phyloP scores from a whole-genome alignment of 1,140 invertebrate species.

The Drosophila ironensis region DNA sequence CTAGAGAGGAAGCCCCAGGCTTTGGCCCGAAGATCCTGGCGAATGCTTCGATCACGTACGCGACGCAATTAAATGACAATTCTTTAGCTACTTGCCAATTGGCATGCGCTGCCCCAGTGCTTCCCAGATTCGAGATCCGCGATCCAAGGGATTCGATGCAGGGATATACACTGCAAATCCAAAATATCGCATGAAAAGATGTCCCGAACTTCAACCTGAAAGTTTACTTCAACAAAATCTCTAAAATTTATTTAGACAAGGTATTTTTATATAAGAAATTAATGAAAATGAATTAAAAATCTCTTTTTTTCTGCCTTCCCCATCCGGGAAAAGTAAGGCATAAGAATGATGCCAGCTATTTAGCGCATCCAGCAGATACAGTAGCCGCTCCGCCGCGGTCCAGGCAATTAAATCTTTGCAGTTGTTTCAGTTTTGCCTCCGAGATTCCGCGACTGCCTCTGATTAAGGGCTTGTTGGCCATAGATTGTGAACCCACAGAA shows the following conservation, averaged over 20 bases:
- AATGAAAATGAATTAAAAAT: background rate
- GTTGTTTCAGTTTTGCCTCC: constrained; percentile 67
- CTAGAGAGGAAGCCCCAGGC: background rate
- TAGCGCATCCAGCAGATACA: constrained; percentile 77
- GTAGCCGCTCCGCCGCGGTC: constrained; percentile 36
- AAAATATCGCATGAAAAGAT: background rate
- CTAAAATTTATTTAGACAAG: too few relatives aligned
- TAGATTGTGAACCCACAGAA: constrained; percentile 39
- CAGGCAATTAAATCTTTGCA: constrained; percentile 77
- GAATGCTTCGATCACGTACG: constrained; percentile 79
- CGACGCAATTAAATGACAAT: constrained; percentile 80
- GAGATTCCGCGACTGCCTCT: constrained; percentile 59
- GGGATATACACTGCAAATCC: background rate
- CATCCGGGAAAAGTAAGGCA: constrained; percentile 63
- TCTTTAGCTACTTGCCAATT: constrained; percentile 78
- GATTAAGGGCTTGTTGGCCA: constrained; percentile 70
- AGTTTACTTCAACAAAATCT: background rate
- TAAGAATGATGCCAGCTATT: constrained; percentile 80
- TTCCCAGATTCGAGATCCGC: constrained; percentile 1
- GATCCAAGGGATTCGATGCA: background rate
- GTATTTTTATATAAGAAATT: background rate
- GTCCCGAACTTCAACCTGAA: too few relatives aligned
- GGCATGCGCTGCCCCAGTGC: constrained; percentile 60
- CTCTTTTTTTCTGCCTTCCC: background rate
- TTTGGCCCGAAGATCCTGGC: constrained; percentile 27